Percentiles rank a stretch among this genome's conserved stretches.
Evolutionary conservation across 2,113 vertebrate species (phyloP).

Genomic region (Ondatra zibethicus): DNA sequence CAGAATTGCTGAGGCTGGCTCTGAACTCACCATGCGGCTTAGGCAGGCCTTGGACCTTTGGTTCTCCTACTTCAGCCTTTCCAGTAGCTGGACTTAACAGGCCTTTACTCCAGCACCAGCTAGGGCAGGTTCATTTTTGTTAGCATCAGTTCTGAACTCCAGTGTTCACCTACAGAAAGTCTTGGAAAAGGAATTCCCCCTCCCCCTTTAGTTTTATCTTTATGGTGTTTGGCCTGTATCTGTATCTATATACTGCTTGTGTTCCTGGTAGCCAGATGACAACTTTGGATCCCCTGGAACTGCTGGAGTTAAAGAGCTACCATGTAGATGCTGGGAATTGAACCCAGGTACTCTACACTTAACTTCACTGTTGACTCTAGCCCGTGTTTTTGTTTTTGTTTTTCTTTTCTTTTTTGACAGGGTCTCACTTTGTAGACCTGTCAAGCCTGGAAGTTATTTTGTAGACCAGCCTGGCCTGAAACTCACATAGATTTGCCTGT

Average conservation of each 20-base stretch:
- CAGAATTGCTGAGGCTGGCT: neutral
- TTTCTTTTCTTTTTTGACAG: neutral
- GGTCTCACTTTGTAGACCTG: neutral
- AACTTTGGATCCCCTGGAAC: neutral
- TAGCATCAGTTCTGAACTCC: neutral
- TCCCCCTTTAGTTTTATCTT: neutral
- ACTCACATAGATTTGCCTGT: neutral
- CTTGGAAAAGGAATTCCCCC: neutral
- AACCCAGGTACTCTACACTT: too few relatives aligned
- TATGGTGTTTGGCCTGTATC: neutral
- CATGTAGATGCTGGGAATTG: neutral
- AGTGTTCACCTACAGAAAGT: neutral
- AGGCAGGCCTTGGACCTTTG: neutral
- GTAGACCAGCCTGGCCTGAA: neutral
- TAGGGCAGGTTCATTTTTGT: neutral
- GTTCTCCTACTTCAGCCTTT: neutral
- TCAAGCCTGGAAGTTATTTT: neutral
- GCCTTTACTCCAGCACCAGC: neutral
- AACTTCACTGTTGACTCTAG: neutral
- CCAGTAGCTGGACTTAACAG: neutral
- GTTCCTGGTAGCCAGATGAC: neutral
- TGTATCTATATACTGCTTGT: neutral
- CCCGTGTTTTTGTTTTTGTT: neutral
- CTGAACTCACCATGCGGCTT: neutral
- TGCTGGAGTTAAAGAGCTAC: neutral